Evolutionary conservation across 2,797 vertebrate species (phyloP).

Genomic region (Astyanax mexicanus): DNA sequence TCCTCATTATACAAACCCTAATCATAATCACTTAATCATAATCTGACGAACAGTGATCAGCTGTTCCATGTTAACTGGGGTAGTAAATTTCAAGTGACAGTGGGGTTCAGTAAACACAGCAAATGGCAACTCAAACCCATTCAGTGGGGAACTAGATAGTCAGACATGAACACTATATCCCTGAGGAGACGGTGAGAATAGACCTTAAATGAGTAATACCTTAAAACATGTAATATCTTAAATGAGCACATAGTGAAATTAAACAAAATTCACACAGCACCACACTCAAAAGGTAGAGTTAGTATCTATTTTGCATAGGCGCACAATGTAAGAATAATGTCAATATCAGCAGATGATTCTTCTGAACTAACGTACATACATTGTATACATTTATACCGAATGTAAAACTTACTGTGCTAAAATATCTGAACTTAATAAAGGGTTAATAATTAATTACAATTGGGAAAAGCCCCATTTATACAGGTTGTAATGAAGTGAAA

Average conservation of each 20-base stretch:
- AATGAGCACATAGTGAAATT: not conserved
- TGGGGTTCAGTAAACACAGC: constrained; percentile 5
- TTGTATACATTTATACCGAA: too few relatives aligned
- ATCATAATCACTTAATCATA: constrained; percentile 16
- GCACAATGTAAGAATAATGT: too few relatives aligned
- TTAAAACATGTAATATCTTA: too few relatives aligned
- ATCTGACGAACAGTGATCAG: constrained; percentile 20
- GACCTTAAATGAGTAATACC: too few relatives aligned
- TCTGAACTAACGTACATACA: too few relatives aligned
- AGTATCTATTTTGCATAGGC: too few relatives aligned
- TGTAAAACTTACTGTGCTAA: too few relatives aligned
- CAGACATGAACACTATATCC: not conserved
- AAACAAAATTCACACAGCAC: not conserved
- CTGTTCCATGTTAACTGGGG: constrained; percentile 32
- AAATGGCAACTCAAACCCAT: constrained; percentile 19
- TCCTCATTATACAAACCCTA: not conserved
- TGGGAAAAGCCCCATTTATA: too few relatives aligned
- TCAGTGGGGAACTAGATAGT: constrained; percentile 1
- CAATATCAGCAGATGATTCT: too few relatives aligned
- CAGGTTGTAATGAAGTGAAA: too few relatives aligned
- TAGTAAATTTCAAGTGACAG: constrained; percentile 32
- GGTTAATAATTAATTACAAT: too few relatives aligned
- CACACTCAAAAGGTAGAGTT: not conserved
- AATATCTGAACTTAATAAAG: too few relatives aligned
- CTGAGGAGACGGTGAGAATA: not conserved